These are phyloP conservation scores for Xestia xanthographa DNA, from an alignment of 2,888 invertebrate genomes.

Conservation along the genomic window DNA sequence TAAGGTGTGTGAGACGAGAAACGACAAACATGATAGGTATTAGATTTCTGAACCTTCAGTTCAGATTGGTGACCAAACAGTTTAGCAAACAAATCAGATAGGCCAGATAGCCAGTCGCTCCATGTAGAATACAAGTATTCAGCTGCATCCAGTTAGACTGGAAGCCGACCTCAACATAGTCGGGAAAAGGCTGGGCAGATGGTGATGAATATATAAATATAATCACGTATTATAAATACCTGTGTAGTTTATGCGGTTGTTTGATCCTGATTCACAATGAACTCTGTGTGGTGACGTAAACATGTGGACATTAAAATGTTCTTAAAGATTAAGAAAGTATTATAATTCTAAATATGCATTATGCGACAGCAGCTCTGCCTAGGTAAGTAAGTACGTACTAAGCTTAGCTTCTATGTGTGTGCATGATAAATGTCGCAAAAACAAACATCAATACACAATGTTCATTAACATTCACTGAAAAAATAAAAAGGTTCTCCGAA, in stretches of 20 bases:
- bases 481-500: background rate
- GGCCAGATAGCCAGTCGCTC: too few species aligned
- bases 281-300: background rate
- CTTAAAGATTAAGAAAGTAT: background rate
- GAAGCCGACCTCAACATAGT: too few species aligned
- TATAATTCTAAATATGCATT: background rate
- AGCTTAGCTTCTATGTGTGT: conserved; percentile 62
- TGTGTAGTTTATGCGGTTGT: too few species aligned
- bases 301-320: background rate
- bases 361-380: background rate
- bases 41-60: background rate
- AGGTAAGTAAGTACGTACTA: conserved; percentile 34
- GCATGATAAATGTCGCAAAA: conserved; percentile 64
- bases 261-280: too few species aligned
- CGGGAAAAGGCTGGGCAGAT: too few species aligned
- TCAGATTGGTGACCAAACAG: background rate
- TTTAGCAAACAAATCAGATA: background rate
- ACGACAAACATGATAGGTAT: too few species aligned
- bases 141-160: too few species aligned
- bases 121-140: too few species aligned
- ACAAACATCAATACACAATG: conserved; percentile 42
- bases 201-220: too few species aligned
- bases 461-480: conserved; percentile 44
- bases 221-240: too few species aligned
- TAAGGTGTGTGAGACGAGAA: background rate